Percentiles rank a stretch among this genome's conserved stretches.
Conservation (phyloP, 2,888 invertebrate genomes). For the Amblyjoppa fuscipennis region DNA sequence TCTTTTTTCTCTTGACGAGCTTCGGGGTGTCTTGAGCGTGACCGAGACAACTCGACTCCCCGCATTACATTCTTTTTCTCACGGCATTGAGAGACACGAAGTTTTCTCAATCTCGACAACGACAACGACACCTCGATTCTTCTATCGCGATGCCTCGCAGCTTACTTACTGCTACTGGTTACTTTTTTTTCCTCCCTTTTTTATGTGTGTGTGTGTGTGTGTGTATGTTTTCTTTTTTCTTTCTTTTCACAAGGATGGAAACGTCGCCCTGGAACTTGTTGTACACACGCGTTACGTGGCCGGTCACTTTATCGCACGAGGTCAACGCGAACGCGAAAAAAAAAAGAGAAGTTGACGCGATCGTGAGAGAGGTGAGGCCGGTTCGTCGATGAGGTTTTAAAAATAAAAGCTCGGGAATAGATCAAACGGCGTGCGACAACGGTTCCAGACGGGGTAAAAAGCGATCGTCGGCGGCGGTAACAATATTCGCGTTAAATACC, state of each 20-base stretch:
- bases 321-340: neutral
- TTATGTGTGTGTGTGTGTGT: neutral
- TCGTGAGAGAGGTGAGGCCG: neutral
- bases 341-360: neutral
- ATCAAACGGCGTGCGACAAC: constrained; percentile 71
- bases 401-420: constrained; percentile 52
- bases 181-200: neutral
- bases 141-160: neutral
- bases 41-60: neutral
- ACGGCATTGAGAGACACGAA: neutral
- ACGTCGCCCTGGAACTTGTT: constrained; percentile 53
- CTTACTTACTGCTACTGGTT: neutral
- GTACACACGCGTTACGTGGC: constrained; percentile 67
- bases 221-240: neutral
- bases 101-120: neutral
- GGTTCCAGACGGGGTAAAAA: constrained; percentile 64
- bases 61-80: constrained; percentile 14
- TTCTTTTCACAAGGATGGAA: constrained; percentile 16
- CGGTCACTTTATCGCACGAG: constrained; percentile 66
- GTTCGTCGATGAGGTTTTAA: neutral
- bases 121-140: constrained; percentile 26
- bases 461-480: constrained; percentile 67
- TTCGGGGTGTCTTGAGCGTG: neutral
- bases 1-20: neutral
- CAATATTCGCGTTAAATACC: constrained; percentile 52